A percentile compares a stretch with the other conserved stretches of the same genome.
Conservation (phyloP, 37 sponge, comb jelly and placozoan species). For the Theonella swinhoei region DNA sequence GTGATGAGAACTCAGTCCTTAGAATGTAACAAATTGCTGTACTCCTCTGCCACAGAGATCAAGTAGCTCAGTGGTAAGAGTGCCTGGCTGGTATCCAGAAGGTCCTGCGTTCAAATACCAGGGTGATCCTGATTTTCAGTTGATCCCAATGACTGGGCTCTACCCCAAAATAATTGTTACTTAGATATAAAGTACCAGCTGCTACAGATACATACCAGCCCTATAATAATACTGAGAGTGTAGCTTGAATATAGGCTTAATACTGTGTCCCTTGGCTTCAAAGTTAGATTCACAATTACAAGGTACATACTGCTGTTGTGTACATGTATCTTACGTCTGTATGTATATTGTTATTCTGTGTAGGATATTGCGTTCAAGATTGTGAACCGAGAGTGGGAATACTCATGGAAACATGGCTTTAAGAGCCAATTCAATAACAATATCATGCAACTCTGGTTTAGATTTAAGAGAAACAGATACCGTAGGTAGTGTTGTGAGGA, state of each 20-base stretch:
- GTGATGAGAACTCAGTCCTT: no score
- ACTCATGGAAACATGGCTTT: constrained; percentile 92
- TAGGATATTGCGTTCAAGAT: constrained; percentile 96
- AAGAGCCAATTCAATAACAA: constrained; percentile 93
- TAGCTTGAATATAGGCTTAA: neutral
- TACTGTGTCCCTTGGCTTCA: neutral
- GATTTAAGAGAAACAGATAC: constrained; percentile 94
- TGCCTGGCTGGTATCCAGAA: no score
- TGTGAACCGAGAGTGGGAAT: constrained; percentile 99
- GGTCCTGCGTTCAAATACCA: no score
- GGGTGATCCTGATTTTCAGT: neutral
- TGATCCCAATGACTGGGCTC: neutral
- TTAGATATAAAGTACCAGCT: no score
- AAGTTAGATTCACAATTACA: no score
- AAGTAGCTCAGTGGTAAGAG: no score
- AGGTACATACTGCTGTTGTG: no score
- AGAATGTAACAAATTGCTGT: no score
- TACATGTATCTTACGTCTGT: neutral
- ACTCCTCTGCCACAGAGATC: no score
- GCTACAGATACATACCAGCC: no score
- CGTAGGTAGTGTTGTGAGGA: no score
- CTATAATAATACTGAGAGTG: neutral
- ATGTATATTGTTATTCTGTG: neutral
- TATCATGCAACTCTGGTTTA: constrained; percentile 97
- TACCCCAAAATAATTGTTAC: no score